Conservation (phyloP, 2,888 invertebrate species). For the Colostygia pectinataria region DNA sequence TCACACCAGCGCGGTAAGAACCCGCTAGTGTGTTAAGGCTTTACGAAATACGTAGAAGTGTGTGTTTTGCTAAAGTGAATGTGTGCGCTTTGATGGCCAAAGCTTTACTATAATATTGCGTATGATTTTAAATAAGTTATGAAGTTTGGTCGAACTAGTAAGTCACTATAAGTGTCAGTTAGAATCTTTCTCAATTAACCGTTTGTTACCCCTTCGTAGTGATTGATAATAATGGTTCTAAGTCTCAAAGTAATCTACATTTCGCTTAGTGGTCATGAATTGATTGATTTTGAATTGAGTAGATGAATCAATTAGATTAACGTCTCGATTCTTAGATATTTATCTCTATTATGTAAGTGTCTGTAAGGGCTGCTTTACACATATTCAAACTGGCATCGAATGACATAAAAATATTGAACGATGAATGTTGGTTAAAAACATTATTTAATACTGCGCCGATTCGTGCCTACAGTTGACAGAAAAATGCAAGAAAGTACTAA, state of each 20-base stretch:
- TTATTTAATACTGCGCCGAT: too few species aligned
- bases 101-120: conserved; percentile 46
- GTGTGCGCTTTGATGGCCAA: conserved; percentile 60
- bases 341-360: conserved; percentile 14
- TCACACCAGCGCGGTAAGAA: too few species aligned
- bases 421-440: neutral
- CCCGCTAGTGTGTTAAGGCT: too few species aligned
- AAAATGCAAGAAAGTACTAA: too few species aligned
- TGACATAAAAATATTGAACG: neutral
- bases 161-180: conserved; percentile 73
- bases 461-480: neutral
- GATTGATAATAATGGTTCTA: neutral
- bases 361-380: conserved; percentile 13
- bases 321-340: conserved; percentile 18
- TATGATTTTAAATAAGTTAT: conserved; percentile 41
- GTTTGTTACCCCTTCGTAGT: conserved; percentile 2
- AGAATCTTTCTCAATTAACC: conserved; percentile 14
- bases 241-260: conserved; percentile 8
- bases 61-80: conserved; percentile 42
- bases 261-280: conserved; percentile 17
- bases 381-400: neutral
- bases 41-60: conserved; percentile 1
- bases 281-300: conserved; percentile 32
- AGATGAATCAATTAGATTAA: conserved; percentile 6
- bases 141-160: conserved; percentile 52